Evolutionary conservation across 2,113 vertebrate genomes (phyloP), one percentile per base, ranked within the genome.

Genomic region (Ceratotherium simum): DNA sequence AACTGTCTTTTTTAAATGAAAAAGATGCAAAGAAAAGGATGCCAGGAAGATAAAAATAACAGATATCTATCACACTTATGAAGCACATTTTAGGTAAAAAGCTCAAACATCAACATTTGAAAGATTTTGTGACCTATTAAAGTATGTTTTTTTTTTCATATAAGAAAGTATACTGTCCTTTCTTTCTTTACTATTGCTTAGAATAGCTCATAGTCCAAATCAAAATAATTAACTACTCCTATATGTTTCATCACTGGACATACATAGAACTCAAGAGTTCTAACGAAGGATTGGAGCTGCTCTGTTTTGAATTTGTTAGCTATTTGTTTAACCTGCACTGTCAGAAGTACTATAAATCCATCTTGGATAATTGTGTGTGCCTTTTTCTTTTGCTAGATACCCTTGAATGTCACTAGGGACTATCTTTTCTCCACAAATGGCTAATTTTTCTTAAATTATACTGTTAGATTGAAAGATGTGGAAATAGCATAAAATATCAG

Each of bases 241-340:
- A 60, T 76, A 85, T 60, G 42, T n/a, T 67, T 81, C 92, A 97
- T 96, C 60, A 18, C 42, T 86, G 97, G 91, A 86, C 3, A 0
- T 81, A 89, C 46, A 81, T 18, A 65, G 72, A 97, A 46, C 56
- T 92, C 73, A 98, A 96, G 96, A 90, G 90, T 95, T 97, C 94
- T 96, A 96, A 83, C 89, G 90, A 95, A 95, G 62, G 87, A 78
- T 91, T 97, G 83, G 75, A 96, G 92, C 70, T 97, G 79, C 69
- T 98, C 96, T 98, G 96, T 92, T 98, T 98, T 98, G 97, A 98
- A 94, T 98, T 98, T 98, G 54, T 92, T 96, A 98, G 85, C 82
- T 98, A 97, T 98, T 99, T 99, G 79, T 98, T 98, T 98, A 98
- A 99, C 97, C 98, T 98, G 65, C 87, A 78, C 90, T 98, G 97